phyloP scores from a whole-genome alignment of 2,113 vertebrate genomes.

The Limanda limanda region DNA sequence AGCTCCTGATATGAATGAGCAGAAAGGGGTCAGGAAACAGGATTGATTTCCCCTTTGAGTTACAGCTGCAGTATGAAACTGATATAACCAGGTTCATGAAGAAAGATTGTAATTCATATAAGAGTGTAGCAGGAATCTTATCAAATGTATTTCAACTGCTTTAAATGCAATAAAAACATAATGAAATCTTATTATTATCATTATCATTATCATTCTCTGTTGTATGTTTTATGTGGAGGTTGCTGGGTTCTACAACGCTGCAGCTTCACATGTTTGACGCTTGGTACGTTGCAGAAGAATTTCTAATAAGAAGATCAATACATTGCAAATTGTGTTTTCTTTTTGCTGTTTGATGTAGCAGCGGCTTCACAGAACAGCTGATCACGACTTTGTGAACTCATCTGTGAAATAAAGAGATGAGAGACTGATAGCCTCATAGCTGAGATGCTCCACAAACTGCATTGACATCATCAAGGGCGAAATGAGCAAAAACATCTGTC shows the following conservation, averaged over 20 bases:
- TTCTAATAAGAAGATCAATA: conserved; percentile 55
- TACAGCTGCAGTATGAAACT: too few species aligned
- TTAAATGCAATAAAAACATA: too few species aligned
- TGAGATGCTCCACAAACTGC: conserved; percentile 2
- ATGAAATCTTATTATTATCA: not conserved
- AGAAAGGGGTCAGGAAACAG: too few species aligned
- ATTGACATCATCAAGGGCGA: conserved; percentile 21
- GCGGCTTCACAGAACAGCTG: conserved; percentile 20
- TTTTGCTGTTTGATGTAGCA: conserved; percentile 27
- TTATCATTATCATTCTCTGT: not conserved
- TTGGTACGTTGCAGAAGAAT: conserved; percentile 7
- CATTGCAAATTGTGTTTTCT: conserved; percentile 49
- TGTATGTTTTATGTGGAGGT: not conserved
- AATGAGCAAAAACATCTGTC: conserved; percentile 12
- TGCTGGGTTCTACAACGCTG: not conserved
- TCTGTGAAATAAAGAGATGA: conserved; percentile 62
- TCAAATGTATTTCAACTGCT: too few species aligned
- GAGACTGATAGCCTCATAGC: conserved; percentile 19
- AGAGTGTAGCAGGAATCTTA: too few species aligned
- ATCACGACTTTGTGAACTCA: conserved; percentile 59
- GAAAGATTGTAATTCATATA: too few species aligned
- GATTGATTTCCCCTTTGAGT: too few species aligned
- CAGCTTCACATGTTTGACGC: conserved; percentile 10
- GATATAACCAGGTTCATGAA: too few species aligned
- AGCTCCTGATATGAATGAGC: too few species aligned